These are phyloP conservation scores for Leuctra nigra DNA, from an alignment of 2,888 invertebrate species.

Conservation along the genomic window DNA sequence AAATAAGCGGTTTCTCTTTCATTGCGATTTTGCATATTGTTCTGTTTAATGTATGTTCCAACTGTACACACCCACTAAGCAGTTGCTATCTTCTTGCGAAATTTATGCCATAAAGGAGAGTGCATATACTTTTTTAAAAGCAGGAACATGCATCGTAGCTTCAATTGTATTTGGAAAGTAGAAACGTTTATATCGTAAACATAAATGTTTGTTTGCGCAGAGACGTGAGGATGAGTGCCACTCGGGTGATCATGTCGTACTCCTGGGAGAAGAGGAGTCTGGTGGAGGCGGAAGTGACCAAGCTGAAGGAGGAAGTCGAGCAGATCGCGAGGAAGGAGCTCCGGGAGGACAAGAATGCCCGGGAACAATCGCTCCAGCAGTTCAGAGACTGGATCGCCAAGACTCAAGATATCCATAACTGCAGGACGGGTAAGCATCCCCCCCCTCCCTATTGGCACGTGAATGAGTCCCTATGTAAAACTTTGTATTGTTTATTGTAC, in stretches of 20 bases:
- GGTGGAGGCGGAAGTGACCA: background rate
- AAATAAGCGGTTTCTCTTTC: too few species aligned
- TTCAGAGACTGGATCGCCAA: conserved; percentile 63
- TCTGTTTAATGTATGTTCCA: too few species aligned
- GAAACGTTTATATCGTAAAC: background rate
- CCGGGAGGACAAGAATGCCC: conserved; percentile 58
- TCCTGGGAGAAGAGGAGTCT: conserved; percentile 15
- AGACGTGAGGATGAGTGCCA: conserved; percentile 9
- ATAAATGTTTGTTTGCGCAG: background rate
- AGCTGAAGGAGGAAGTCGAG: conserved; percentile 17
- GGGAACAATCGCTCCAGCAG: conserved; percentile 56
- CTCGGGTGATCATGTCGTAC: conserved; percentile 18
- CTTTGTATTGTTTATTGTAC: too few species aligned
- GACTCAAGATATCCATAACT: conserved; percentile 60
- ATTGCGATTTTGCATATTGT: too few species aligned
- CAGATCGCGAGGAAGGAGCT: conserved; percentile 56
- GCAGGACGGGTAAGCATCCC: conserved; percentile 60
- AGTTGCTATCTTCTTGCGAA: too few species aligned
- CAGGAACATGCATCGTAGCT: too few species aligned
- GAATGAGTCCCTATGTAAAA: too few species aligned
- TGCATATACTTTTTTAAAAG: too few species aligned
- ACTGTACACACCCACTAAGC: too few species aligned
- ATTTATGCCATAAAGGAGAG: too few species aligned
- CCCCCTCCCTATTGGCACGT: too few species aligned
- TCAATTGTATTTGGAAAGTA: too few species aligned